Base-by-base conservation (phyloP, 2,113 vertebrate species). In the Trachemys scripta region DNA sequence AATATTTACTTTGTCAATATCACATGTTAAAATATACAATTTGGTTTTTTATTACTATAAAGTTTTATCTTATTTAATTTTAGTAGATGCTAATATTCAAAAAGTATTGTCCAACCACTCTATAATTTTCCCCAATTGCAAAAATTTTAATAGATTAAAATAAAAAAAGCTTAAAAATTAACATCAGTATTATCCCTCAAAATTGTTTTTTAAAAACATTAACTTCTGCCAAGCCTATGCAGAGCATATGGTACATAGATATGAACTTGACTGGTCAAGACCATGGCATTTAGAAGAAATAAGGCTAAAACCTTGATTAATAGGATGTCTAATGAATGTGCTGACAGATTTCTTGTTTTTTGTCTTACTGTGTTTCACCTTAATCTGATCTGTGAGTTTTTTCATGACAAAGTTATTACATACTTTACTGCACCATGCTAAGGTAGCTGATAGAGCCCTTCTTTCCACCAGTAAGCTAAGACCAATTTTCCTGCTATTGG, bases 371-470 rank as follows among this genome's bases (percentile, higher is more conserved):
- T n/a, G 10, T 88, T 62, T 4, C 82, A 62, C 24, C 45, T 1
- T 0, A 50, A 31, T 49, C 4, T 50, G 8, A 85, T 69, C 31
- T 69, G 5, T 83, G 53, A 85, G 38, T 83, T 87, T 12, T 4
- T 94, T 5, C 8, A 13, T 13, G 82, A 1, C 1, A 8, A 27
- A 10, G 3, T 80, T 90, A 50, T 17, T 22, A 4, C 0, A 0
- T 79, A 5, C 47, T 93, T 20, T 7, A 12, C 5, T 62, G 1
- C 81, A 72, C 51, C 3, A 6, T 3, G 54, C 16, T 42, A 56
- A 35, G 16, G 59, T 47, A 81, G 79, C 79, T 50, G 5, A 8
- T 88, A 10, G 57, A 78, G 78, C n/a, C 69, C 79, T 79, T 82
- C 62, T 4, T 87, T 87, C 24, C 10, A 0, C 51, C 80, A 49